These are phyloP conservation scores for Scaptomyza tumidula DNA, from an alignment of 2,888 invertebrate genomes.

Conservation along the genomic window DNA sequence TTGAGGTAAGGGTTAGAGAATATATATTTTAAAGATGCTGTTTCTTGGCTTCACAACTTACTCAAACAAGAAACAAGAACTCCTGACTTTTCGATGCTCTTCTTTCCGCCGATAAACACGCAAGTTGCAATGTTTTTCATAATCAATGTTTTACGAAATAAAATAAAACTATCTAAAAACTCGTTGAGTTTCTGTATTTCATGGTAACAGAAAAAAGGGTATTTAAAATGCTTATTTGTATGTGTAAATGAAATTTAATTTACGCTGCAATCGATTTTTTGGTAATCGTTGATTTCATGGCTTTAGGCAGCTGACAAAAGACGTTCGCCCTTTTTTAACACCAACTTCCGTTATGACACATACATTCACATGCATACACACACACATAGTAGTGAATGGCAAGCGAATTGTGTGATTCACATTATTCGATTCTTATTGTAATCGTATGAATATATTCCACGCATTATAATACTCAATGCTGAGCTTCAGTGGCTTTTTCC, in stretches of 20 bases:
- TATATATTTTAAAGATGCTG: background rate
- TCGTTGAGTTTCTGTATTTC: background rate
- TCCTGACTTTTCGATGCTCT: background rate
- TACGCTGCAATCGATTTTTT: constrained; percentile 44
- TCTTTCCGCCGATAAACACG: background rate
- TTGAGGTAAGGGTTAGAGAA: constrained; percentile 2
- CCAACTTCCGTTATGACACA: constrained; percentile 39
- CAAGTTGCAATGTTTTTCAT: no score
- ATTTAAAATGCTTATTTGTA: constrained; percentile 5
- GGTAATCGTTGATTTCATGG: constrained; percentile 39
- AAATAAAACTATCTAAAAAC: no score
- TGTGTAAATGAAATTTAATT: constrained; percentile 23
- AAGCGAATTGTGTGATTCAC: constrained; percentile 51
- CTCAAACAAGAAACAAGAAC: background rate
- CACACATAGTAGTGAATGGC: constrained; percentile 26
- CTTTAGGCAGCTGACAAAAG: constrained; percentile 37
- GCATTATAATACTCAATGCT: constrained; percentile 67
- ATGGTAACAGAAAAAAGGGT: background rate
- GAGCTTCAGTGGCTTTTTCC: constrained; percentile 73
- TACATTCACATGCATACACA: constrained; percentile 8
- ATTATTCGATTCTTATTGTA: constrained; percentile 78
- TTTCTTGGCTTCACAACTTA: background rate
- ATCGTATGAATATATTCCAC: constrained; percentile 77
- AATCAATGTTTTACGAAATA: no score
- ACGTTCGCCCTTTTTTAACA: constrained; percentile 47